Evolutionary conservation across 2,888 invertebrate genomes (phyloP).

Genomic region (Sialis lutaria): DNA sequence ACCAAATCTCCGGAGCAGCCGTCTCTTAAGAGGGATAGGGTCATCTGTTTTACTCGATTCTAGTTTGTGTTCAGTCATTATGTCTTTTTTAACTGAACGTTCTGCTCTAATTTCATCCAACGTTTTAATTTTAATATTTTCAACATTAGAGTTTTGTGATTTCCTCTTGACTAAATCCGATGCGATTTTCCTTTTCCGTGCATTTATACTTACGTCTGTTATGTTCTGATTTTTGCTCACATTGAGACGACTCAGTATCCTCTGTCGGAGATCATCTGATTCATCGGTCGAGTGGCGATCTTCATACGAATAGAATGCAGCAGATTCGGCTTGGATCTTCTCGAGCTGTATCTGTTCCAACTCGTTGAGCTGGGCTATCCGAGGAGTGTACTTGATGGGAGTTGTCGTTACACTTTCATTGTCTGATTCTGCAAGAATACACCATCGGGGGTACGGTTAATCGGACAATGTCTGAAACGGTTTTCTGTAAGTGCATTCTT

Average conservation of each 20-base stretch:
- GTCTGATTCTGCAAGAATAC: slow-evolving; percentile 66
- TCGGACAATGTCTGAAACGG: slow-evolving; percentile 4
- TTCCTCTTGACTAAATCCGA: slow-evolving; percentile 6
- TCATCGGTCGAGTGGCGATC: slow-evolving; percentile 15
- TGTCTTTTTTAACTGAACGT: neutral
- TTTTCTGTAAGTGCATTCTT: slow-evolving; percentile 21
- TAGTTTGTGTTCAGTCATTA: neutral
- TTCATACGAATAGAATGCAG: slow-evolving; percentile 52
- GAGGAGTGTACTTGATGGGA: slow-evolving; percentile 30
- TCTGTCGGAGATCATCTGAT: slow-evolving; percentile 17
- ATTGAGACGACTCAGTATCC: slow-evolving; percentile 16
- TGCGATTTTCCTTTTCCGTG: slow-evolving; percentile 17
- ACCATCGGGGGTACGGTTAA: slow-evolving; percentile 16
- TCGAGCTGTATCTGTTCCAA: slow-evolving; percentile 51
- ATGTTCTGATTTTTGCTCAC: slow-evolving; percentile 4
- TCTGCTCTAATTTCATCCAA: slow-evolving; percentile 25
- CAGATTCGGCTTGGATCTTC: slow-evolving; percentile 51
- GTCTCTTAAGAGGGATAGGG: neutral
- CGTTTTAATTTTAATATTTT: slow-evolving; percentile 23
- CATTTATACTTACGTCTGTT: slow-evolving; percentile 22
- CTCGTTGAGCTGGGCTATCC: slow-evolving; percentile 34
- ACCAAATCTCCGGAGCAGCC: slow-evolving; percentile 5
- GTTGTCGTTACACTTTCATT: slow-evolving; percentile 49
- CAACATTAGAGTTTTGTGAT: slow-evolving; percentile 7
- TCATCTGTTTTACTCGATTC: too few species aligned